These are phyloP conservation scores for Larimichthys crocea DNA, from an alignment of 2,113 vertebrate genomes.

Conservation along the genomic window DNA sequence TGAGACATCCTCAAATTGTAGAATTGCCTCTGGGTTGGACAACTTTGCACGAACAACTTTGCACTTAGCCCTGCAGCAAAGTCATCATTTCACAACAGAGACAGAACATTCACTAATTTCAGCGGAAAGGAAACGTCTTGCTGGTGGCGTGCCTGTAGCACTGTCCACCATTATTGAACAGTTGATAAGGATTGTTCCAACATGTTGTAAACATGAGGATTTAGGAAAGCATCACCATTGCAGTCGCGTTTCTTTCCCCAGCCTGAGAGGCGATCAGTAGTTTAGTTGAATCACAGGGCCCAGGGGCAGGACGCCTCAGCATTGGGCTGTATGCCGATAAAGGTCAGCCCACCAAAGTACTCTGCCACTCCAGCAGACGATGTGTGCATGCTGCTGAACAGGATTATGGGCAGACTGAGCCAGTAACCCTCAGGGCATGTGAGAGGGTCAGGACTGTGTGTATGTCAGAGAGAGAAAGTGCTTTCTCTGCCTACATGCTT, in stretches of 20 bases:
- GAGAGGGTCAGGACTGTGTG: not conserved
- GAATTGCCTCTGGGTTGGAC: not conserved
- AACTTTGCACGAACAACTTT: not conserved
- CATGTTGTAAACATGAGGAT: not conserved
- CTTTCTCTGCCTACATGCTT: not conserved
- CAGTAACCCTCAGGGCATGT: slow-evolving; percentile 15
- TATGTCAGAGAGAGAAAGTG: too few species aligned
- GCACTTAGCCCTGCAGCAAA: slow-evolving; percentile 17
- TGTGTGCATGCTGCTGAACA: not conserved
- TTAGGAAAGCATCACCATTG: not conserved
- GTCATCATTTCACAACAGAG: not conserved
- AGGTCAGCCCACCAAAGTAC: slow-evolving; percentile 14
- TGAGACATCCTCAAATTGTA: not conserved
- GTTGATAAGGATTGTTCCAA: not conserved
- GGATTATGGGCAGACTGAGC: not conserved
- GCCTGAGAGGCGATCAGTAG: not conserved
- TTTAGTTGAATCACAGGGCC: slow-evolving; percentile 17
- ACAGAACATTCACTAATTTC: not conserved
- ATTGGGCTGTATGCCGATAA: slow-evolving; percentile 14
- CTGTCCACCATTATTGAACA: not conserved
- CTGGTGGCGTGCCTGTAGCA: slow-evolving; percentile 3
- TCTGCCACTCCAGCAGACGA: not conserved
- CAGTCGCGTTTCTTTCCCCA: not conserved
- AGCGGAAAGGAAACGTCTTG: not conserved
- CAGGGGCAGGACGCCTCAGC: not conserved